These are phyloP conservation scores for Lydus trimaculatus DNA, from an alignment of 2,888 invertebrate species.

Conservation along the genomic window DNA sequence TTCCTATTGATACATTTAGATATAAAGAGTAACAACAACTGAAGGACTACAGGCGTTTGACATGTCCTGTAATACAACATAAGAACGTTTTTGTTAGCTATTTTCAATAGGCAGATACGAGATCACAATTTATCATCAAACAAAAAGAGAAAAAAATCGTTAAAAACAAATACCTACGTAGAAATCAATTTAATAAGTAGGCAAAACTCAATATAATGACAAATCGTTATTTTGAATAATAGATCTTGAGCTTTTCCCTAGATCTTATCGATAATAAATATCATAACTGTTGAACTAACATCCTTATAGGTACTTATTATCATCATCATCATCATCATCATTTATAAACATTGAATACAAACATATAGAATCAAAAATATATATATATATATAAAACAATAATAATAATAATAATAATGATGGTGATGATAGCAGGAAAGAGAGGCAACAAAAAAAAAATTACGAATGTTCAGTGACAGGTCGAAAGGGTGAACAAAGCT, in stretches of 20 bases:
- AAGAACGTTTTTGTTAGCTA: neutral
- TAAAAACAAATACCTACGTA: neutral
- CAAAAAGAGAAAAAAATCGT: neutral
- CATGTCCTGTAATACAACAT: constrained; percentile 17
- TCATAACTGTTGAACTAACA: constrained; percentile 14
- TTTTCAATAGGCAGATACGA: constrained; percentile 9
- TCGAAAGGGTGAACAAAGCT: constrained; percentile 54
- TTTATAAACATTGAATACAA: neutral
- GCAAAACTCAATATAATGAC: constrained; percentile 34
- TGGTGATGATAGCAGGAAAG: neutral
- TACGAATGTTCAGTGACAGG: constrained; percentile 46
- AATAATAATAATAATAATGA: neutral
- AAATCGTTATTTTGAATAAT: constrained; percentile 35
- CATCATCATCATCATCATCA: neutral
- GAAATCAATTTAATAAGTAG: neutral
- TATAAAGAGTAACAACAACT: constrained; percentile 22
- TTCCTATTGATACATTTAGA: constrained; percentile 18
- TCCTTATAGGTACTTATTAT: neutral
- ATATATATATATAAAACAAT: no score
- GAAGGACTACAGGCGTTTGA: constrained; percentile 24
- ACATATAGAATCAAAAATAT: no score
- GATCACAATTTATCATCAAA: constrained; percentile 9
- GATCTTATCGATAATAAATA: constrained; percentile 34
- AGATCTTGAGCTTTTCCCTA: constrained; percentile 29
- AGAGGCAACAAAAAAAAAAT: constrained; percentile 25